Percentiles rank a stretch among this genome's conserved stretches.
Evolutionary conservation across 2,888 invertebrate genomes (phyloP).

Genomic region (Digitonthophagus gazella): DNA sequence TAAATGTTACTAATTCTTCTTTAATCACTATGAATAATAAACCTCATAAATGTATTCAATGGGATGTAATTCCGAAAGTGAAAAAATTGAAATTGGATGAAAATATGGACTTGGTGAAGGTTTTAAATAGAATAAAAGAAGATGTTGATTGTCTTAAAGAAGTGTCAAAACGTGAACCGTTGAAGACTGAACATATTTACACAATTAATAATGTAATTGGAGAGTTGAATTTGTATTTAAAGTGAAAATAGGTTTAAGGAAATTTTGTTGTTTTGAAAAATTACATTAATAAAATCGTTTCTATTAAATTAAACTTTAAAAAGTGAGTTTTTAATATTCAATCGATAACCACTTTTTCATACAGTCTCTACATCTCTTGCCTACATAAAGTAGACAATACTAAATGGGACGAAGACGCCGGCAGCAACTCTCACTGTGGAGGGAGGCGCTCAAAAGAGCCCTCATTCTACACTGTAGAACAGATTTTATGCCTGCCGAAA

Average conservation of each 20-base stretch:
- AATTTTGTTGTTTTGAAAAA: not conserved
- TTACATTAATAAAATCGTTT: too few relatives aligned
- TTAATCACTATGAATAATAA: not conserved
- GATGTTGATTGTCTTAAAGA: slow-evolving; percentile 2
- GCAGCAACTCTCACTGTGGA: too few relatives aligned
- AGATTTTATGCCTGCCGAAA: too few relatives aligned
- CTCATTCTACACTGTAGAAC: too few relatives aligned
- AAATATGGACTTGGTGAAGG: not conserved
- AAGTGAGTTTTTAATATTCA: too few relatives aligned
- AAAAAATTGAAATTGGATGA: slow-evolving; percentile 12
- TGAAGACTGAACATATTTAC: not conserved
- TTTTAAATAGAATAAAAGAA: slow-evolving; percentile 9
- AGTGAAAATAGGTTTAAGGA: not conserved
- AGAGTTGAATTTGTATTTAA: not conserved
- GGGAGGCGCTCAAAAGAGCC: too few relatives aligned
- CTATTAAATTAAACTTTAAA: too few relatives aligned
- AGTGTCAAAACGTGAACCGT: not conserved
- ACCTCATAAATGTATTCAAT: slow-evolving; percentile 4
- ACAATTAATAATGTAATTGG: slow-evolving; percentile 2
- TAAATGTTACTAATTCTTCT: not conserved
- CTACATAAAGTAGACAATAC: too few relatives aligned
- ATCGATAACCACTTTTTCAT: too few relatives aligned
- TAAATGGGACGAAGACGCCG: too few relatives aligned
- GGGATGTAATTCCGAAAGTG: not conserved
- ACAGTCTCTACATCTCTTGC: too few relatives aligned